Conservation (phyloP, 1,140 invertebrate species). For the Microplitis mediator region DNA sequence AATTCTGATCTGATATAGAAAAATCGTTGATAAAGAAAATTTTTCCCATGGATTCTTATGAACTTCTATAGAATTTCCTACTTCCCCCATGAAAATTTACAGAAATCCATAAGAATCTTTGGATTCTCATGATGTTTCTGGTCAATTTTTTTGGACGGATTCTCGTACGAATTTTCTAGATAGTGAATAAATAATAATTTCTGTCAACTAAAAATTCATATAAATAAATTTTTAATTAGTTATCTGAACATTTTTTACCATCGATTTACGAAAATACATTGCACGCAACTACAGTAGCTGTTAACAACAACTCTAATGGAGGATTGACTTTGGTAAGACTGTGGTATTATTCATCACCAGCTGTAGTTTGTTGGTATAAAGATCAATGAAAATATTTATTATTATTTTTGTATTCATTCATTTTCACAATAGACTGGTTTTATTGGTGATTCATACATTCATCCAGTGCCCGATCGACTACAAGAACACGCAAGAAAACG, state of each 20-base stretch:
- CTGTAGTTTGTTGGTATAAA: neutral
- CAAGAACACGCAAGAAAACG: neutral
- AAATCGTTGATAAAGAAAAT: too few relatives aligned
- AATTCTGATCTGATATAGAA: too few relatives aligned
- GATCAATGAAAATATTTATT: too few relatives aligned
- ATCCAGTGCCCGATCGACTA: constrained; percentile 12
- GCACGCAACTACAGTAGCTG: neutral
- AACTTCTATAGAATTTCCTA: too few relatives aligned
- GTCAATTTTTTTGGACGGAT: too few relatives aligned
- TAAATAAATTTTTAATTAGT: neutral
- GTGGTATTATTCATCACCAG: neutral
- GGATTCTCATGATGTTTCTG: too few relatives aligned
- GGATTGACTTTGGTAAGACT: neutral
- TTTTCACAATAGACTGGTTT: neutral
- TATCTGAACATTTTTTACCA: too few relatives aligned
- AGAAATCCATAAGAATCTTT: too few relatives aligned
- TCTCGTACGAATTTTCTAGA: too few relatives aligned
- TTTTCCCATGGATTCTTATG: too few relatives aligned
- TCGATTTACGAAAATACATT: neutral
- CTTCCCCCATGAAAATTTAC: too few relatives aligned
- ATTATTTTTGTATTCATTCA: neutral
- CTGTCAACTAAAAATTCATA: neutral
- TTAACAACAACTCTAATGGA: neutral
- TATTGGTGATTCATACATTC: neutral
- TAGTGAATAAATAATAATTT: too few relatives aligned